phyloP scores from a whole-genome alignment of 1,140 invertebrate species.

The Ceratitis capitata region DNA sequence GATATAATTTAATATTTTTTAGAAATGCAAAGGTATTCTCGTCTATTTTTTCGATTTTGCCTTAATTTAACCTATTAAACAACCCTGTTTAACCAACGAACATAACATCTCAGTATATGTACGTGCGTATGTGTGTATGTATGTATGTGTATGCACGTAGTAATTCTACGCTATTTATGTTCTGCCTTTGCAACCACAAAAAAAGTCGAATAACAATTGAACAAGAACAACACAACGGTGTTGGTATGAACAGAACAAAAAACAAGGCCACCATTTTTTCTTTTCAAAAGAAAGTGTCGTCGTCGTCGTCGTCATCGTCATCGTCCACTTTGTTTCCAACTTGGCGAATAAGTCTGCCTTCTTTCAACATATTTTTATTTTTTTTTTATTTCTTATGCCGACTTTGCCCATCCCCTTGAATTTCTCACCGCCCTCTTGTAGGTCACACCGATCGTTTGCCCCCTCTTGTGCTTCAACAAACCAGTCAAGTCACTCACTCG shows the following conservation, averaged over 20 bases:
- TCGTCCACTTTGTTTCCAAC: slow-evolving; percentile 38
- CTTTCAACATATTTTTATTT: neutral
- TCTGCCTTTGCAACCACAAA: slow-evolving; percentile 49
- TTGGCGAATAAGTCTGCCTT: slow-evolving; percentile 30
- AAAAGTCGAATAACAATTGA: slow-evolving; percentile 48
- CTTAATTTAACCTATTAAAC: neutral
- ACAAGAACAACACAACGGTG: slow-evolving; percentile 11
- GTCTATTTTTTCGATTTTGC: neutral
- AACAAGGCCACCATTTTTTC: slow-evolving; percentile 59
- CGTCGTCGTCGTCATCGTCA: too few species aligned
- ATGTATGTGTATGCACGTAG: neutral
- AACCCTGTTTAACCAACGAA: neutral
- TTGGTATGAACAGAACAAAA: slow-evolving; percentile 39
- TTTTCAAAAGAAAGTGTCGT: slow-evolving; percentile 41
- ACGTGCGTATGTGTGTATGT: too few species aligned
- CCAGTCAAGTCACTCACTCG: neutral
- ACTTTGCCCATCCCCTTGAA: slow-evolving; percentile 2
- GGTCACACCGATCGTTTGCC: neutral
- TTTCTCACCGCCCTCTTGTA: neutral
- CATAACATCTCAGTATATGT: too few species aligned
- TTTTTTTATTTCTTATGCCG: neutral
- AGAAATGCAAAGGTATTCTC: too few species aligned
- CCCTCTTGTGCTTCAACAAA: neutral
- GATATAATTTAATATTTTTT: too few species aligned
- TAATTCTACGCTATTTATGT: slow-evolving; percentile 20